Conservation (phyloP, 2,113 vertebrate genomes). For the Carassius auratus region DNA sequence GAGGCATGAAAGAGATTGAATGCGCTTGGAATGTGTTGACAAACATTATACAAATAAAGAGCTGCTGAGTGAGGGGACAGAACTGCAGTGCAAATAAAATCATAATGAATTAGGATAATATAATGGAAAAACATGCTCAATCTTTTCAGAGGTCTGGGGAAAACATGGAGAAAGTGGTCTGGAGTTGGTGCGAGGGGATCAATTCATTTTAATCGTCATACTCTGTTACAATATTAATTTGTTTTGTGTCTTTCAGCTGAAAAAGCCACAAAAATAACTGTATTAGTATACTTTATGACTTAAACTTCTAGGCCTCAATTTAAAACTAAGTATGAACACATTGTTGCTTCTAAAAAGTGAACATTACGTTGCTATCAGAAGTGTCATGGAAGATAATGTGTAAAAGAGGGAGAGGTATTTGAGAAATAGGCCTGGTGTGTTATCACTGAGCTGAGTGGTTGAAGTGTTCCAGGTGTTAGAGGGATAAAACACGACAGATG, state of each 20-base stretch:
- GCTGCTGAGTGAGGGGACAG: neutral
- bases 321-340: neutral
- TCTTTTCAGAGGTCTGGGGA: neutral
- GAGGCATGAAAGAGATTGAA: neutral
- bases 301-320: neutral
- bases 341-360: neutral
- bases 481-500: too few relatives aligned
- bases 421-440: too few relatives aligned
- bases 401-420: slow-evolving; percentile 50
- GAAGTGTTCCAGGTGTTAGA: too few relatives aligned
- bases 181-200: neutral
- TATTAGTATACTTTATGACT: neutral
- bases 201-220: neutral
- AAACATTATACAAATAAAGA: neutral
- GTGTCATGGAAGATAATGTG: neutral
- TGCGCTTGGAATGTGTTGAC: neutral
- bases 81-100: neutral
- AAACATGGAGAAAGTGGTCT: neutral
- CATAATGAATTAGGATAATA: neutral
- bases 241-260: neutral
- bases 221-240: neutral
- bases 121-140: neutral
- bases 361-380: neutral
- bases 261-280: neutral
- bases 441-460: too few relatives aligned